Percentiles rank a stretch among this genome's conserved stretches.
phyloP scores from a whole-genome alignment of 2,888 invertebrate genomes.

The Mimas tiliae region DNA sequence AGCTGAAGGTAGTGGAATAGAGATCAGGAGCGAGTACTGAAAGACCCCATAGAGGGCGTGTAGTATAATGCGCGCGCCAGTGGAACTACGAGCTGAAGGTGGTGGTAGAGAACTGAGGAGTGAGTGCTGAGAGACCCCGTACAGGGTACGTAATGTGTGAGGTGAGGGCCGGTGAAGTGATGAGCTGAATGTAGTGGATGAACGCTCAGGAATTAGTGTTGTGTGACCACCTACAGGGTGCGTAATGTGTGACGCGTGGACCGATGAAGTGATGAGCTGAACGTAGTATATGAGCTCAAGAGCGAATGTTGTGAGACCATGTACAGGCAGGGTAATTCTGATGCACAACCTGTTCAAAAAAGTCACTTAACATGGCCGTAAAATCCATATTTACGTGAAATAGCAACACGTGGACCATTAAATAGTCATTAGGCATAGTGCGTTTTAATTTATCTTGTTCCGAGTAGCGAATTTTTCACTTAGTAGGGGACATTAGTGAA shows the following conservation, averaged over 20 bases:
- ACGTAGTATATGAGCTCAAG: constrained; percentile 13
- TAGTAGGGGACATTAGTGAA: constrained; percentile 34
- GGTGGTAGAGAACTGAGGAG: constrained; percentile 1
- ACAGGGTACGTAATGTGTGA: constrained; percentile 8
- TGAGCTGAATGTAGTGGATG: constrained; percentile 13
- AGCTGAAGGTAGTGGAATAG: neutral
- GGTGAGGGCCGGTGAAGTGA: constrained; percentile 2
- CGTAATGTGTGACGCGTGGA: neutral
- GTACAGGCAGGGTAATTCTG: neutral
- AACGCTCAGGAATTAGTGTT: constrained; percentile 5
- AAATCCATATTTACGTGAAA: constrained; percentile 14
- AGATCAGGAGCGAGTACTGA: neutral
- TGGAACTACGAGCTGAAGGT: constrained; percentile 10
- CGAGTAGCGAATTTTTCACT: constrained; percentile 41
- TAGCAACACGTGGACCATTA: constrained; percentile 31
- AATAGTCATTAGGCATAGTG: constrained; percentile 38
- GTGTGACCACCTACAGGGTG: neutral
- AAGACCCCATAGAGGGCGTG: neutral
- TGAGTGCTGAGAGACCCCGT: neutral
- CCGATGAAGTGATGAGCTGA: constrained; percentile 3
- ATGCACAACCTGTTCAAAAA: neutral
- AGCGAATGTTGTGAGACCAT: constrained; percentile 4
- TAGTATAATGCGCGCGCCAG: constrained; percentile 10
- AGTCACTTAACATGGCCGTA: constrained; percentile 1
- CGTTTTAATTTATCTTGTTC: constrained; percentile 39